Evolutionary conservation across 2,888 invertebrate species (phyloP), one percentile per base, ranked within the genome.

Genomic region (Lamellibrachia satsuma): DNA sequence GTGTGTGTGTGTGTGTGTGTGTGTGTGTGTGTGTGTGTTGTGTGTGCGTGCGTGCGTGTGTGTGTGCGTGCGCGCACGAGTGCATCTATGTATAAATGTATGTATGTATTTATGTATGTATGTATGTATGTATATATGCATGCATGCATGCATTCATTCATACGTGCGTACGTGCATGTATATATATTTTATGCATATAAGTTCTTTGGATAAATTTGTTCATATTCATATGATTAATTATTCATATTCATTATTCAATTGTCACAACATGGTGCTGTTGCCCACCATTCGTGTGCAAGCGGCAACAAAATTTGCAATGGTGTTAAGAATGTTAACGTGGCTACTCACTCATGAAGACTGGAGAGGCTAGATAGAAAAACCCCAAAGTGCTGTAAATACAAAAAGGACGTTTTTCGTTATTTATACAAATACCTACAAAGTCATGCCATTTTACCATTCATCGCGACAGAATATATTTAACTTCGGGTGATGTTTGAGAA

Each of bases 1-100:
- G 7, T 9, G 60, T 60, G 15, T 60, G 60, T 60, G 15, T 60
- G 60, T 60, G 15, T 60, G 60, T 90, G 52, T 52, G 52, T 92
- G 52, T 92, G 51, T 90, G n/a, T 92, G 55, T 92, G 52, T 52
- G 27, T 92, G 52, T 90, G 52, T 91, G 6, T 91, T n/a, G 39
- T 39, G 39, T 3, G 75, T 75, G 22, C 1, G 11, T 75, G 75
- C 0, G 75, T 75, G 75, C 22, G 75, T 75, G 22, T 1, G 75
- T 75, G 22, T 3, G 75, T 22, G 75, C 15, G 75, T 7, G 60
- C 11, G 60, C 39, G 39, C 1, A 39, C 39, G 39, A 0, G 1
- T 39, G 39, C 1, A 39, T 39, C 0, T 39, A 39, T 39, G 39
- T 1, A 39, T 39, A 1, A 0, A 39, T 39, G 39, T 1, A 39